These are phyloP conservation scores for Trachythela sp. DNA, from an alignment of 64 coral and sea anemone species.

Conservation along the genomic window DNA sequence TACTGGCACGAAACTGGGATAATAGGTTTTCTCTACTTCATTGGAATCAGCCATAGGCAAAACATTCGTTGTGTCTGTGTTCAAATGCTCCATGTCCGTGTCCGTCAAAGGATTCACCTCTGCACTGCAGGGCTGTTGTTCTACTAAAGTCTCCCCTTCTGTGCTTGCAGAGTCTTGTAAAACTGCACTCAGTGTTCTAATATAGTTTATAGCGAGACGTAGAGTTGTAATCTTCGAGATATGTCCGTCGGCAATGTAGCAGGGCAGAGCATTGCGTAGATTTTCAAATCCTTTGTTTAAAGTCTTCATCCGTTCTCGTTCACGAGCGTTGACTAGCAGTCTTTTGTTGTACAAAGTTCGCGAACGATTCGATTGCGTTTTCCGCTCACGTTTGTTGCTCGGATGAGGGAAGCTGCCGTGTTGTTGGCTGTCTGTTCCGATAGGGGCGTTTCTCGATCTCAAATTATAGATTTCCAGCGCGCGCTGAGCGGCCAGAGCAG, in stretches of 20 bases:
- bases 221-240: constrained; percentile 98
- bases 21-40: no score
- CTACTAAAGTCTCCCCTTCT: background rate
- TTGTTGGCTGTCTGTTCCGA: constrained; percentile 26
- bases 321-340: constrained; percentile 83
- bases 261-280: constrained; percentile 83
- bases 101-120: background rate
- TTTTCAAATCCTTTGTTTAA: constrained; percentile 88
- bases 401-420: constrained; percentile 37
- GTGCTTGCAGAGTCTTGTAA: constrained; percentile 37
- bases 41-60: background rate
- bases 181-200: constrained; percentile 91
- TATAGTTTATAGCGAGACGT: constrained; percentile 93
- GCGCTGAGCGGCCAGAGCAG: background rate
- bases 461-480: constrained; percentile 93
- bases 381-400: constrained; percentile 45
- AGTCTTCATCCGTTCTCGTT: constrained; percentile 85
- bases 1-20: no score
- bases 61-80: background rate
- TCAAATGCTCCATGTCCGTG: background rate
- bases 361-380: constrained; percentile 65
- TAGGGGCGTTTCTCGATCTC: constrained; percentile 52
- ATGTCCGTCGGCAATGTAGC: constrained; percentile 98
- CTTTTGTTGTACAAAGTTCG: constrained; percentile 89
- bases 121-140: background rate